Percentiles rank a stretch among this genome's conserved stretches.
These are phyloP conservation scores for Sylvia borin DNA, from an alignment of 2,797 vertebrate genomes.

Conservation along the genomic window DNA sequence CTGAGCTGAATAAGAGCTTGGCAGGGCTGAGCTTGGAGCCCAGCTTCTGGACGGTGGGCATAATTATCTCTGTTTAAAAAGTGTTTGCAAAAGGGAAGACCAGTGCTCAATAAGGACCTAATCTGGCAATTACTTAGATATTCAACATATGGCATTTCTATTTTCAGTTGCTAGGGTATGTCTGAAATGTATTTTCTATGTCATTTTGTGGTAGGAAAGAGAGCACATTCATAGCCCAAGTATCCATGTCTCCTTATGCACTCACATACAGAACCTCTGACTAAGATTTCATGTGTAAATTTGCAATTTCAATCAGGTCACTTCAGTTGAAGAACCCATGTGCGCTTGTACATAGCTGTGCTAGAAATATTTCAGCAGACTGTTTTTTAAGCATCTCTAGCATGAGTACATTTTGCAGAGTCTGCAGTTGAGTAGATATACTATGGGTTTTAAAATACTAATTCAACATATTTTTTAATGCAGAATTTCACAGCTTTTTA, in stretches of 20 bases:
- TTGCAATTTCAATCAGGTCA: background rate
- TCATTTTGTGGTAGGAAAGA: constrained; percentile 24
- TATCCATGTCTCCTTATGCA: background rate
- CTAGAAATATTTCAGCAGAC: background rate
- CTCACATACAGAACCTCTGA: background rate
- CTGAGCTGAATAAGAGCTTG: background rate
- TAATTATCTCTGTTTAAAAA: background rate
- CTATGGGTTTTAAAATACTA: background rate
- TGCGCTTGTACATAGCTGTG: background rate
- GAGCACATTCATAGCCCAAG: constrained; percentile 5
- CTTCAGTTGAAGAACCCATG: background rate
- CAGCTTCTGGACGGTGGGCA: background rate
- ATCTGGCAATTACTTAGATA: background rate
- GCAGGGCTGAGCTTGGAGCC: background rate
- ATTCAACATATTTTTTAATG: background rate
- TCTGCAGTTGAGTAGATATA: background rate
- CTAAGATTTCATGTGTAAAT: background rate
- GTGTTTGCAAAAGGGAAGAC: background rate
- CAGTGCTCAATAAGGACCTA: background rate
- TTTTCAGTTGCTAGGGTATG: background rate
- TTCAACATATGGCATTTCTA: background rate
- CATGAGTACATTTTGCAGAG: background rate
- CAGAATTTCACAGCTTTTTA: background rate
- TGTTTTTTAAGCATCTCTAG: background rate
- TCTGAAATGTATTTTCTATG: constrained; percentile 24